These are phyloP conservation scores for Suricata suricatta DNA, from an alignment of 2,113 vertebrate species.

Conservation along the genomic window DNA sequence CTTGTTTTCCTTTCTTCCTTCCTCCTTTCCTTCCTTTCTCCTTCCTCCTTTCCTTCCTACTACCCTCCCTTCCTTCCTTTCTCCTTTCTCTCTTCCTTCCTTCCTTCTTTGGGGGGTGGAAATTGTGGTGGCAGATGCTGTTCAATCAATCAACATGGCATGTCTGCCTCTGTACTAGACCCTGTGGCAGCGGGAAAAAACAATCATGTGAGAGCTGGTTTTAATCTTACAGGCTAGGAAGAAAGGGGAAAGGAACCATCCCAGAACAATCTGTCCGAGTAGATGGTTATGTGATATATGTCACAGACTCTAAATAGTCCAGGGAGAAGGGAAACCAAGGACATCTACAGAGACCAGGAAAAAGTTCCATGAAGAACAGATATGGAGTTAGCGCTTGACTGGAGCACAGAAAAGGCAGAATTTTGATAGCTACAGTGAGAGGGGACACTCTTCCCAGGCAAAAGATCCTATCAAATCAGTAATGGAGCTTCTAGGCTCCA, in stretches of 20 bases:
- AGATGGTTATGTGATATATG: not conserved
- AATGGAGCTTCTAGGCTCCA: not conserved
- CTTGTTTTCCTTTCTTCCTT: not conserved
- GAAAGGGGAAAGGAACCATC: not conserved
- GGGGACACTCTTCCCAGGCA: not conserved
- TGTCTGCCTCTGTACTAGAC: not conserved
- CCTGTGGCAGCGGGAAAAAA: not conserved
- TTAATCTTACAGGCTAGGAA: not conserved
- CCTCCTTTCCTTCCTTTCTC: not conserved
- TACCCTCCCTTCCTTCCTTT: not conserved
- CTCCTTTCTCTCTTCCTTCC: not conserved
- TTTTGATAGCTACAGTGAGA: not conserved
- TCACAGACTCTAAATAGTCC: not conserved
- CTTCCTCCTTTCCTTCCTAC: not conserved
- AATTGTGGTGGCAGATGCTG: too few relatives aligned
- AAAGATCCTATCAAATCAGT: not conserved
- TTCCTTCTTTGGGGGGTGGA: not conserved
- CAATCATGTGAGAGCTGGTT: not conserved
- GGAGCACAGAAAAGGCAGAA: not conserved
- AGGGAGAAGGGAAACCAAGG: not conserved
- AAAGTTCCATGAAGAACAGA: not conserved
- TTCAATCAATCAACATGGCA: too few relatives aligned
- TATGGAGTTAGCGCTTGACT: not conserved
- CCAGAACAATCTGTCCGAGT: not conserved
- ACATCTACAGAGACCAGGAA: not conserved